A percentile compares a stretch with the other conserved stretches of the same genome.
phyloP scores from a whole-genome alignment of 2,797 vertebrate species.

The Brachyalestes nurse region DNA sequence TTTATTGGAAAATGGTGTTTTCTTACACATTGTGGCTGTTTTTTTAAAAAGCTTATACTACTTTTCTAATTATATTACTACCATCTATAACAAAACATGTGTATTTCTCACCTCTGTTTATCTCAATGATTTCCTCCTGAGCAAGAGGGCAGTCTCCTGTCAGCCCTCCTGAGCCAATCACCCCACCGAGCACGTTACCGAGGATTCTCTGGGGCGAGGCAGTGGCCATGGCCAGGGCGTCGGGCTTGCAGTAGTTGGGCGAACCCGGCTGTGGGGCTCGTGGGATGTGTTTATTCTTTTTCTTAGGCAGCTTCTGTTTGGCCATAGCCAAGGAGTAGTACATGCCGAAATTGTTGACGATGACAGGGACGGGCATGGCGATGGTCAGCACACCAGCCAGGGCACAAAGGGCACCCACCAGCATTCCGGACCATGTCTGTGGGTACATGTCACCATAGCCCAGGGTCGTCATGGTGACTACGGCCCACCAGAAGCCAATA shows the following conservation, averaged over 20 bases:
- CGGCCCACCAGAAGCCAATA: constrained; percentile 99
- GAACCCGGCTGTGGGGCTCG: constrained; percentile 88
- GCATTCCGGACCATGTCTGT: constrained; percentile 97
- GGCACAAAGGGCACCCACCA: constrained; percentile 95
- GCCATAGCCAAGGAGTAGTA: constrained; percentile 99
- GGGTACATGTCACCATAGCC: constrained; percentile 99
- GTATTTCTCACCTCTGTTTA: constrained; percentile 96
- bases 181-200: constrained; percentile 96
- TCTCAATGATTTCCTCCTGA: constrained; percentile 95
- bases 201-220: constrained; percentile 97
- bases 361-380: constrained; percentile 98
- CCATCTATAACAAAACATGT: constrained; percentile 96
- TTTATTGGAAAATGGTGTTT: no score
- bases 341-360: constrained; percentile 99
- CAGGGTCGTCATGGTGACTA: constrained; percentile 97
- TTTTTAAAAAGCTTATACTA: no score
- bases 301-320: constrained; percentile 97
- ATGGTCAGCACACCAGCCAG: constrained; percentile 96
- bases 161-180: constrained; percentile 96
- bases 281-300: constrained; percentile 97
- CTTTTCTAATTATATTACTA: constrained; percentile 72
- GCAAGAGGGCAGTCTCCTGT: constrained; percentile 89
- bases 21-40: no score
- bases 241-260: constrained; percentile 91
- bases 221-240: constrained; percentile 91